Evolutionary conservation across 1,140 invertebrate species (phyloP), one percentile per base, ranked within the genome.

Genomic region (Drosophila lini): DNA sequence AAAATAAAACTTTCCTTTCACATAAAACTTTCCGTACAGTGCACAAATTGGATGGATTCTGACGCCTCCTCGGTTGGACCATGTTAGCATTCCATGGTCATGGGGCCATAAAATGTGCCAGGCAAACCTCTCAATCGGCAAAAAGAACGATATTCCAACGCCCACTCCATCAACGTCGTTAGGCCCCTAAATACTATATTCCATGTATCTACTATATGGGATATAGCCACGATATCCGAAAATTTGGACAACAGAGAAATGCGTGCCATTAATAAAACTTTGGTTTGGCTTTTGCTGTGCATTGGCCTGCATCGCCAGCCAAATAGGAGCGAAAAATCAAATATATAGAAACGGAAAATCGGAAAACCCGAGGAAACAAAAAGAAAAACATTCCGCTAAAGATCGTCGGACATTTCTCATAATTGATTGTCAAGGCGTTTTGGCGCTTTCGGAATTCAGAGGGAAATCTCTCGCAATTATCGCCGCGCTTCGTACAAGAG

Each of bases 401-500:
- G 48, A 61, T 48, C 40, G 28, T 68, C 64, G 56, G 57, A 59
- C 75, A 50, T 65, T 59, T 73, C 67, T 74, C 80, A 82, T 86
- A 86, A 86, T 86, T 86, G 83, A 86, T 88, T 82, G 83, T 78
- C 83, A 86, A 86, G 83, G 83, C 83, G 76, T 68, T 78, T 78
- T 40, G 80, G 68, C 68, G 75, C 60, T 76, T 63, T 60, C 52
- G 52, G 40, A 56, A 65, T 74, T 74, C 73, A 10, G 67, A 62
- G 50, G 77, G 56, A 69, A 65, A 86, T 89, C 71, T 73, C 73
- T 70, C 73, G 82, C 79, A 80, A 83, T 83, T 77, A 83, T 80
- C 80, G 73, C 63, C 44, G 58, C 38, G 76, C 70, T 38, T 70
- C 67, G 38, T 65, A 48, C 68, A 79, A 69, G 58, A 73, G 61